Base-by-base conservation (phyloP, 2,888 invertebrate genomes). In the Danaus chrysippus region DNA sequence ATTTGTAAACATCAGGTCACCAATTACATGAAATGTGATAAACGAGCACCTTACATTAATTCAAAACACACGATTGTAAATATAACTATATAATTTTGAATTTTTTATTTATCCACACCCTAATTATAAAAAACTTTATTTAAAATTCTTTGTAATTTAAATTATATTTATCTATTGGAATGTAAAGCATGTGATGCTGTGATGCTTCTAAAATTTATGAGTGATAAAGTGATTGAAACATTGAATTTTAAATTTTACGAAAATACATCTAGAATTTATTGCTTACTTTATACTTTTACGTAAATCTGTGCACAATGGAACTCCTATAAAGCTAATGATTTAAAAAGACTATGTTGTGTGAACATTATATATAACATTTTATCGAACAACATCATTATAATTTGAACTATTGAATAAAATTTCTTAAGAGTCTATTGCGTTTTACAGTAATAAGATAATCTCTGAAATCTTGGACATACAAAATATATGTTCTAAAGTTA, bases 1-100 rank as follows among this genome's bases (percentile, higher is more conserved):
- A 59, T 55, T 66, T 62, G 64, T 63, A 68, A 71, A 72, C 71
- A 72, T 73, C 72, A 72, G 59, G 56, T 55, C 42, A 59, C 55
- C 49, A 44, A 62, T 64, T 64, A 64, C 64, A 65, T 60, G 64
- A 60, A 56, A 58, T 55, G 55, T 58, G 12, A 17, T 57, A 49
- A 34, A 34, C 2, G 23, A 34, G 23, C 23, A 34, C 23, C 23
- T 2, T 34, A 34, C 23, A 34, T 34, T 5, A 34, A 34, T 34
- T 34, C 23, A 34, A 34, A 34, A 34, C 23, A 1, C 23, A 34
- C 23, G 23, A 34, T 34, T 34, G 23, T 34, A 34, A 34, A 34
- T 34, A 34, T 34, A 34, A 6, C 3, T 34, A 34, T 34, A 34
- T 34, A 34, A 34, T 34, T 34, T 34, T 34, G 23, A 34, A 34